Conservation (phyloP, 2,113 vertebrate species). For the Bucco capensis region DNA sequence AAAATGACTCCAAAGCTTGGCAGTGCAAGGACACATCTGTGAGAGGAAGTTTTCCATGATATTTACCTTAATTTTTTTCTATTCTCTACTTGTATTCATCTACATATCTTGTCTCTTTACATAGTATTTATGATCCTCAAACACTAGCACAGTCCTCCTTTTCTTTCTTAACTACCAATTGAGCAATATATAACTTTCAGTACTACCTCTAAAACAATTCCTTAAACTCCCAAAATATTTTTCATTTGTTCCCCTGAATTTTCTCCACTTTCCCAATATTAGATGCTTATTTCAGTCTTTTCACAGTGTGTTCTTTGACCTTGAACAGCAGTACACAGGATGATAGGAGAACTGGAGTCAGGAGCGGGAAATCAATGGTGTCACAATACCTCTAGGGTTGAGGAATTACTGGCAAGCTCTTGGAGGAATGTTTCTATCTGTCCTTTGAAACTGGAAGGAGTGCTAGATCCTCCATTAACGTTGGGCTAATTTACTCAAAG, state of each 20-base stretch:
- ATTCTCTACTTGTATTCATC: background rate
- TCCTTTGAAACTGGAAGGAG: background rate
- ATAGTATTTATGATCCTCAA: background rate
- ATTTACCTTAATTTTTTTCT: background rate
- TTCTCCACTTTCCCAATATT: background rate
- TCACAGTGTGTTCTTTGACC: background rate
- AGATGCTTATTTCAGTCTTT: background rate
- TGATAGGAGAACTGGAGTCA: background rate
- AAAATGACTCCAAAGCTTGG: slow-evolving; percentile 34
- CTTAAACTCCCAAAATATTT: background rate
- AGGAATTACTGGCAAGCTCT: background rate
- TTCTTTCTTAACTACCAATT: background rate
- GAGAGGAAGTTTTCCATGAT: slow-evolving; percentile 6
- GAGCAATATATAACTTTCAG: background rate
- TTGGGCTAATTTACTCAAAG: background rate
- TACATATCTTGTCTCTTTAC: background rate
- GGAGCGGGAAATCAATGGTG: background rate
- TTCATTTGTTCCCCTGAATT: background rate
- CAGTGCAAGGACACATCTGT: background rate
- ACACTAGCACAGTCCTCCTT: background rate
- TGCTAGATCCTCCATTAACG: background rate
- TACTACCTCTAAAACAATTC: background rate
- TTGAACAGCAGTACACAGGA: background rate
- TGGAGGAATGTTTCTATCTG: background rate
- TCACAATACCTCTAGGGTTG: background rate